A percentile compares a stretch with the other conserved stretches of the same genome.
These are phyloP conservation scores for Sardinella longiceps DNA, from an alignment of 2,797 vertebrate species.

Conservation along the genomic window DNA sequence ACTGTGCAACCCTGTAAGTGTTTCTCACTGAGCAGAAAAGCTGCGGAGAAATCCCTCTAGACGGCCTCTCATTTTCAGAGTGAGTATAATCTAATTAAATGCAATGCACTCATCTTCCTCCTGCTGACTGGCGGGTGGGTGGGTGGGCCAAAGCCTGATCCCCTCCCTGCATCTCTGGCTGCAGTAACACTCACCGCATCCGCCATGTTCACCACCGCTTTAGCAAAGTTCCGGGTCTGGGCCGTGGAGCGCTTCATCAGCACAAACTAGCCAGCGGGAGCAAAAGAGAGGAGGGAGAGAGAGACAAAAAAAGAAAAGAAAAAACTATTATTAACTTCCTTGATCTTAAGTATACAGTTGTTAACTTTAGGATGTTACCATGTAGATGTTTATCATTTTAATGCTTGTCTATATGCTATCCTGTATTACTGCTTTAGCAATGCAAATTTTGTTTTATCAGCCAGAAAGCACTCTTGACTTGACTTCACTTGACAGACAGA, in stretches of 20 bases:
- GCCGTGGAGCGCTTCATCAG: conserved; percentile 83
- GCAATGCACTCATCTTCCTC: neutral
- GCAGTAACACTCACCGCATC: conserved; percentile 81
- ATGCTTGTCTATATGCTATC: no score
- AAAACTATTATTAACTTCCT: no score
- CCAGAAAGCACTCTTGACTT: no score
- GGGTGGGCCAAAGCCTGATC: conserved; percentile 24
- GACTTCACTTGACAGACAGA: no score
- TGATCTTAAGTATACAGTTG: no score
- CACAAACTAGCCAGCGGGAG: conserved; percentile 77
- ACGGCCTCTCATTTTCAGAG: neutral
- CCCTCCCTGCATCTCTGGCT: neutral
- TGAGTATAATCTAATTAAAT: neutral
- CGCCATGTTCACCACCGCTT: conserved; percentile 96
- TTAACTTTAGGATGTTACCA: no score
- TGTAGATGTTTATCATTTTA: no score
- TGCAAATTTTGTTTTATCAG: no score
- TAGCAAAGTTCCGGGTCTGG: conserved; percentile 94
- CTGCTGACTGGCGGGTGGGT: neutral
- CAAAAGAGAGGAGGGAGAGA: conserved; percentile 4
- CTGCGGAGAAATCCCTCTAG: neutral
- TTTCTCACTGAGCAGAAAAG: neutral
- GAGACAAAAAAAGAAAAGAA: no score
- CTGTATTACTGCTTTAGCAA: no score
- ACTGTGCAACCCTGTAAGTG: neutral